Percentiles rank a stretch among this genome's conserved stretches.
These are phyloP conservation scores for Anableps anableps DNA, from an alignment of 2,797 vertebrate species.

Conservation along the genomic window DNA sequence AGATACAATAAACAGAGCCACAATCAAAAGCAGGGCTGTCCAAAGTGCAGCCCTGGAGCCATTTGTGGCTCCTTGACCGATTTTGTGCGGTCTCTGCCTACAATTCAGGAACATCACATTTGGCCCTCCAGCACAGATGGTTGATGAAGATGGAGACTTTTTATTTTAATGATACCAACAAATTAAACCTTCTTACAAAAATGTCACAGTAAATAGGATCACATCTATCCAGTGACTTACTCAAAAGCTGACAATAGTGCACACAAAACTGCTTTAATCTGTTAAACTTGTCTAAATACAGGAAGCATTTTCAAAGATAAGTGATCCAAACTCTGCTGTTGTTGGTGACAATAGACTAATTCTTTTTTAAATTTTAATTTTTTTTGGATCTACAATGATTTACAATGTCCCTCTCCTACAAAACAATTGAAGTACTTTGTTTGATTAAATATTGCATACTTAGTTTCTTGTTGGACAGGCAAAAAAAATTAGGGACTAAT, in stretches of 20 bases:
- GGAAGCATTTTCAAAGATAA: not conserved
- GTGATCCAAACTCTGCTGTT: not conserved
- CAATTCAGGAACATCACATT: not conserved
- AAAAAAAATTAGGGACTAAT: not conserved
- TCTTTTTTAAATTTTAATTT: not conserved
- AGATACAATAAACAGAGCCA: not conserved
- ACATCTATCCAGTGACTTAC: too few species aligned
- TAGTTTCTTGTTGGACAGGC: not conserved
- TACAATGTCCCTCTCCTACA: not conserved
- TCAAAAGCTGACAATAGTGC: not conserved
- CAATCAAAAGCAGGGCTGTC: not conserved
- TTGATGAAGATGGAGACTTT: not conserved
- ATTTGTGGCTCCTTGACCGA: not conserved
- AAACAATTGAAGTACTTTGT: not conserved
- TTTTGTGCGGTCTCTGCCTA: too few species aligned
- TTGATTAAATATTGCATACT: not conserved
- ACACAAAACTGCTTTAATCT: not conserved
- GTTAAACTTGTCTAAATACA: not conserved
- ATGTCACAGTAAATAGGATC: not conserved
- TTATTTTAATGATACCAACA: not conserved
- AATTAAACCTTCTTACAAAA: not conserved
- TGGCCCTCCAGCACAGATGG: not conserved
- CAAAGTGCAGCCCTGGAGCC: not conserved
- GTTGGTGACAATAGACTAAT: not conserved
- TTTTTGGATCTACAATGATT: not conserved